Evolutionary conservation across 1,140 invertebrate species (phyloP), one percentile per base, ranked within the genome.

Genomic region (Hylyphantes graminicola): DNA sequence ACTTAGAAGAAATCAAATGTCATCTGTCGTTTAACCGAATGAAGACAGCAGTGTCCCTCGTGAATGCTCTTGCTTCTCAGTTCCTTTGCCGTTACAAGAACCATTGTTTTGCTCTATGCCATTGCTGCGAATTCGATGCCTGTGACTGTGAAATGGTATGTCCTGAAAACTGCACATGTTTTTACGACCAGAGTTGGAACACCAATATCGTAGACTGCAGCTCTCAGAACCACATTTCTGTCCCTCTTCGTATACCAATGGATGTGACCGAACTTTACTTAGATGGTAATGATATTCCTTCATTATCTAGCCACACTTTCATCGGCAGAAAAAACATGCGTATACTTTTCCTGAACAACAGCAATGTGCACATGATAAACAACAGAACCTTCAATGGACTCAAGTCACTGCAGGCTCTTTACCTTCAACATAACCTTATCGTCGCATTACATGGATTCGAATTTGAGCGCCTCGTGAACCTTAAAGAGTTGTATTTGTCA

Each of bases 61-160:
- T 93, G 93, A 94, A 96, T 61, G 95, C 92, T 88, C 93, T 93
- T 85, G 92, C 94, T 0, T 93, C 94, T 87, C 94, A 97, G 87
- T 97, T 97, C 90, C 91, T 97, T 86, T 97, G 96, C 89, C 93
- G 93, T 76, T 98, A 98, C 90, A 94, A 95, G 87, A 95, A 94
- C 54, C 96, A 97, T 90, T 97, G 96, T 91, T 97, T 97, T 90
- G 94, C 96, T 21, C 90, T 97, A 61, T 98, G 96, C 88, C 95
- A 96, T 87, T 98, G 96, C 90, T 97, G 96, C 88, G 96, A 97
- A 87, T 97, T 96, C 88, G 96, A 97, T 89, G 96, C 95, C 68
- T 97, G 96, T 90, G 96, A 97, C 89, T 97, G 96, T 90, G 95
- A 97, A 90, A 97, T 97, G 95, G 96, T 94, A 6, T 98, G 96